Conservation (phyloP, 2,888 invertebrate species). For the Tenthredo notha region DNA sequence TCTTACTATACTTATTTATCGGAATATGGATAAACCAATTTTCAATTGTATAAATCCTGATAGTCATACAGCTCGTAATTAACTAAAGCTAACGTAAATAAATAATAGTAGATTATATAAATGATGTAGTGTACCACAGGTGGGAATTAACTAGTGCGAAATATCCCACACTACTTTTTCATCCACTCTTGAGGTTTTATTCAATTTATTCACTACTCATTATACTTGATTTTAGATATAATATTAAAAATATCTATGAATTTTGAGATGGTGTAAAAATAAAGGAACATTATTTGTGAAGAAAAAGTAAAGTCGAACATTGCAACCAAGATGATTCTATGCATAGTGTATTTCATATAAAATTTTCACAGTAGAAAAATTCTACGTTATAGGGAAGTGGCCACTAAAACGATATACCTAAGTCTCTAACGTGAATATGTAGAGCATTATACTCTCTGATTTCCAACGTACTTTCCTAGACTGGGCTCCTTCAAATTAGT, state of each 20-base stretch:
- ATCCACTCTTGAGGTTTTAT: not conserved
- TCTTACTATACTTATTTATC: not conserved
- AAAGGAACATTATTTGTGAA: not conserved
- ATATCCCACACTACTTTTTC: not conserved
- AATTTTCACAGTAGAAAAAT: not conserved
- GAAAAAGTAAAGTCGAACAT: not conserved
- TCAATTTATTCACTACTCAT: not conserved
- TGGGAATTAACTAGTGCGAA: not conserved
- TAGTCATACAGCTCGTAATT: not conserved
- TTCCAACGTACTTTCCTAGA: slow-evolving; percentile 64
- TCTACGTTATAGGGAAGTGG: not conserved
- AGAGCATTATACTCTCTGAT: not conserved
- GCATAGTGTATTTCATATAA: not conserved
- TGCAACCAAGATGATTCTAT: not conserved
- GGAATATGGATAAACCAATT: not conserved
- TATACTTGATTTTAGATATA: not conserved
- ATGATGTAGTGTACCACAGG: not conserved
- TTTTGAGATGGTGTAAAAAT: not conserved
- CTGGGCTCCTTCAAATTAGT: slow-evolving; percentile 69
- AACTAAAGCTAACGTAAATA: not conserved
- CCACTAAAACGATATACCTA: slow-evolving; percentile 38
- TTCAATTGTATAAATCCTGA: not conserved
- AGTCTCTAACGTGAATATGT: not conserved
- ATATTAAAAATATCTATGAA: not conserved
- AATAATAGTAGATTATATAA: not conserved